Evolutionary conservation across 2,888 invertebrate species (phyloP), one percentile per base, ranked within the genome.

Genomic region (Trimorus sp.): DNA sequence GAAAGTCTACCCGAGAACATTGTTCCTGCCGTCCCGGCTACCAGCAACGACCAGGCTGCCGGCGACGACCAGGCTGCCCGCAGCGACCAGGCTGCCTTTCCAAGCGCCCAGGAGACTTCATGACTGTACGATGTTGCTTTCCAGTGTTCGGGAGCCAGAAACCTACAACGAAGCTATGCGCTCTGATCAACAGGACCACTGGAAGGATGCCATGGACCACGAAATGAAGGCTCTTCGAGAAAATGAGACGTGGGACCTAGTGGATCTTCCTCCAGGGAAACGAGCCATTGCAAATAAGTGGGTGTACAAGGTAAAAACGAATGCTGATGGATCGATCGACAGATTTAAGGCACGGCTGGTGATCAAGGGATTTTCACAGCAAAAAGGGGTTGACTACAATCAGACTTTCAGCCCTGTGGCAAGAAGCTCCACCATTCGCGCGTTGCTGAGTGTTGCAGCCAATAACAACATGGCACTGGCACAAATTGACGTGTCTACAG

Each of bases 221-320:
- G 49, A 49, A 14, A 49, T 49, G 49, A 49, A 49, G 12, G 48
- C 48, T 48, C 53, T 16, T 15, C 53, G 9, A 26, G 16, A 53
- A 53, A 53, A 53, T 26, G 3, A 7, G 8, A 53, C 15, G 15
- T 49, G 49, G 53, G 53, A 53, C 7, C 26, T 53, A 14, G 16
- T 53, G 26, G 53, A 15, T 3, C n/a, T 11, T 7, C 1, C 15
- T n/a, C n/a, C n/a, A 49, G 49, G 49, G 4, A n/a, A n/a, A 49
- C 8, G 40, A 40, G 40, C 11, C 7, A 11, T 40, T 40, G 2
- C 40, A 40, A 40, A 40, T 69, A 86, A 84, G 66, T 89, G 88
- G 89, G 86, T 89, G 15, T 82, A 54, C 37, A 73, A 36, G 85
- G 7, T 65, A 1, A 77, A 82, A 26, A 71, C 48, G 0, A 68